Conservation (phyloP, 2,797 vertebrate genomes). For the Chelon auratus region DNA sequence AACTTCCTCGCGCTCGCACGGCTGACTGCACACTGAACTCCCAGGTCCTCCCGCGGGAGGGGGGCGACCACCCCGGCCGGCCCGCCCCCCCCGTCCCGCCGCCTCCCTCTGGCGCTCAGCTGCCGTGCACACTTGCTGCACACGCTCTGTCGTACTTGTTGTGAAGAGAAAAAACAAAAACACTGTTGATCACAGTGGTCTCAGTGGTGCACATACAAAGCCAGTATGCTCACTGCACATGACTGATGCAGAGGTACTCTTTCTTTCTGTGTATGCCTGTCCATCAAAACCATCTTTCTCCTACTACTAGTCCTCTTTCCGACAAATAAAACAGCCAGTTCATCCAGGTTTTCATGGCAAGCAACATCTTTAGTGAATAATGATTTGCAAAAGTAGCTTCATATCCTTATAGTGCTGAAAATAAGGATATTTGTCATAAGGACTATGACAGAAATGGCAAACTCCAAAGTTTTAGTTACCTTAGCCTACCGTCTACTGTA, state of each 20-base stretch:
- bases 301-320: background rate
- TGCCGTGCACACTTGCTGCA: conserved; percentile 11
- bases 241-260: background rate
- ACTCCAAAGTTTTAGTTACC: too few species aligned
- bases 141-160: conserved; percentile 1
- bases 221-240: background rate
- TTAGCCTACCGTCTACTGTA: too few species aligned
- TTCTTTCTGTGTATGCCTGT: background rate
- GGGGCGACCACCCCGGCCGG: conserved; percentile 28
- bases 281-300: background rate
- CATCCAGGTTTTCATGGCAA: background rate
- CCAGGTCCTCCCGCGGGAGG: conserved; percentile 35
- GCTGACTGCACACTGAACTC: conserved; percentile 75
- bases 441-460: too few species aligned
- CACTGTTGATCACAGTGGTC: conserved; percentile 11
- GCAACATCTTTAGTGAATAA: background rate
- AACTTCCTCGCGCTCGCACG: conserved; percentile 40
- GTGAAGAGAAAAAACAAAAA: conserved; percentile 3
- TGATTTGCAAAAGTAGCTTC: background rate
- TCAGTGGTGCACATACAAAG: background rate
- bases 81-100: too few species aligned
- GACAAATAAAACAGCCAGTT: background rate
- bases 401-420: background rate
- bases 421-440: too few species aligned
- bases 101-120: conserved; percentile 14